Percentiles rank a stretch among this genome's conserved stretches.
These are phyloP conservation scores for Alcis repandata DNA, from an alignment of 2,888 invertebrate genomes.

Conservation along the genomic window DNA sequence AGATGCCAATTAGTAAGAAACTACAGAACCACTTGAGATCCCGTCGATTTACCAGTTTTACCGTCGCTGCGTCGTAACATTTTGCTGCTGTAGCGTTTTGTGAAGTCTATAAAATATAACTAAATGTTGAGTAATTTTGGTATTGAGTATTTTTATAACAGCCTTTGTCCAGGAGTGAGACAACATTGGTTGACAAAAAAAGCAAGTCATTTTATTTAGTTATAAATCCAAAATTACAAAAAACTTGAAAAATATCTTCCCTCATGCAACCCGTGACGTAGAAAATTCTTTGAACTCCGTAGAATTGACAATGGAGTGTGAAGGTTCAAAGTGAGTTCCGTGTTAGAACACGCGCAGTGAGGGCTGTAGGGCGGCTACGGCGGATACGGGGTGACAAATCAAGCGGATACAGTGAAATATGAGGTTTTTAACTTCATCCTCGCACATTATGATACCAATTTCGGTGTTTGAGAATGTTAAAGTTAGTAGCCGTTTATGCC, in stretches of 20 bases:
- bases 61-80: no score
- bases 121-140: no score
- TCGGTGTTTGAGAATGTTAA: background rate
- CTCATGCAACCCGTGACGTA: conserved; percentile 14
- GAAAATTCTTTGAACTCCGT: conserved; percentile 58
- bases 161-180: no score
- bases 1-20: no score
- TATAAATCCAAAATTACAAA: background rate
- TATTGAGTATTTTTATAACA: no score
- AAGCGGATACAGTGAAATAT: conserved; percentile 54
- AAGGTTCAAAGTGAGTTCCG: conserved; percentile 66
- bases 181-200: no score
- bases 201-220: no score
- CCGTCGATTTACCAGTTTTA: no score
- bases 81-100: no score
- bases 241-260: conserved; percentile 15
- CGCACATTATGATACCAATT: background rate
- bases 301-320: conserved; percentile 60
- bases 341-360: conserved; percentile 58
- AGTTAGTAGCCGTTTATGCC: no score
- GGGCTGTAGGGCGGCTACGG: conserved; percentile 44
- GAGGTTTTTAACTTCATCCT: conserved; percentile 34
- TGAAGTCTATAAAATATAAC: no score
- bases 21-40: no score
- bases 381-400: conserved; percentile 60